Conservation (phyloP, 1,140 invertebrate species). For the Phthorimaea operculella region DNA sequence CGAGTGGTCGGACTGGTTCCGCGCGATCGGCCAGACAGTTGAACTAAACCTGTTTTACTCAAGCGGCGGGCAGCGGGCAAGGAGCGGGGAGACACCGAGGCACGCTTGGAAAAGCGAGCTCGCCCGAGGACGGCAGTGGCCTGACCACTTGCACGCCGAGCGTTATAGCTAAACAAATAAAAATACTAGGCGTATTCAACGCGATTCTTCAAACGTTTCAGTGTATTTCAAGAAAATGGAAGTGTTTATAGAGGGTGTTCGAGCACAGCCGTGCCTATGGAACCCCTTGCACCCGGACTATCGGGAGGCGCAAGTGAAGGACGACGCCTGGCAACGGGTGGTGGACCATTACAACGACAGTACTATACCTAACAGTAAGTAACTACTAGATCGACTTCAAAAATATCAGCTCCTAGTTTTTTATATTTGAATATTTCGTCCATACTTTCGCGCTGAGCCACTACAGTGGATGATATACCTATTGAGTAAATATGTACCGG, state of each 20-base stretch:
- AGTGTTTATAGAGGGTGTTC: constrained; percentile 47
- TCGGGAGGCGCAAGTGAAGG: constrained; percentile 41
- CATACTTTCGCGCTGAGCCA: too few species aligned
- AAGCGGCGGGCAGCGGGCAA: neutral
- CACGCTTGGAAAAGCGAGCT: constrained; percentile 33
- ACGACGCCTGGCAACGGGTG: constrained; percentile 50
- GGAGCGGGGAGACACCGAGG: neutral
- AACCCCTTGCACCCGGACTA: constrained; percentile 54
- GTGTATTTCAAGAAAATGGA: constrained; percentile 29
- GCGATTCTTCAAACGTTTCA: too few species aligned
- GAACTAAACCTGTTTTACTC: constrained; percentile 28
- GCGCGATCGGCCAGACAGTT: constrained; percentile 2
- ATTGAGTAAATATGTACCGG: too few species aligned
- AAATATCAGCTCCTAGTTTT: too few species aligned
- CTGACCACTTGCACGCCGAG: neutral
- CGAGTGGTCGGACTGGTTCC: neutral
- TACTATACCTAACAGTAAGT: constrained; percentile 50
- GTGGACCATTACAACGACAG: constrained; percentile 39
- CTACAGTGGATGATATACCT: too few species aligned
- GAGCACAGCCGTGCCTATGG: constrained; percentile 48
- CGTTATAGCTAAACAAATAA: neutral
- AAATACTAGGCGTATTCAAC: too few species aligned
- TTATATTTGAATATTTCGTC: too few species aligned
- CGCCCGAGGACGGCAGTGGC: constrained; percentile 17
- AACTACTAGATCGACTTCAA: neutral